Evolutionary conservation across 2,888 invertebrate species (phyloP).

Genomic region (Lasiommata megera): DNA sequence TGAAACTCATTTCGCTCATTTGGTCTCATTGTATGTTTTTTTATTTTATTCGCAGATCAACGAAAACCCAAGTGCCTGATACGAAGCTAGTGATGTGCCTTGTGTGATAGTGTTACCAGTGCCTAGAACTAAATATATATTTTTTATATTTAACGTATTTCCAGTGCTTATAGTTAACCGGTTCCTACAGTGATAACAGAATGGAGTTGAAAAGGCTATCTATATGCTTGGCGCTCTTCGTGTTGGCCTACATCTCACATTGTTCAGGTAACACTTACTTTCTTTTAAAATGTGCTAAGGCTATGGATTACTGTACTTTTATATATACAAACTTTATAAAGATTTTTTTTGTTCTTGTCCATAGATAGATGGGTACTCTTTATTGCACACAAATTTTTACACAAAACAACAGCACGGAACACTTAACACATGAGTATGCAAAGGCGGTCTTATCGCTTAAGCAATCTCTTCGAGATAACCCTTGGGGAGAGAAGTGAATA

Average conservation of each 20-base stretch:
- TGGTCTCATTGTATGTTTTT: conserved; percentile 18
- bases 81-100: conserved; percentile 63
- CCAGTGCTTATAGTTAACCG: conserved; percentile 21
- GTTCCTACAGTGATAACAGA: conserved; percentile 28
- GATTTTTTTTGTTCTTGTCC: no score
- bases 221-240: conserved; percentile 51
- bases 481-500: no score
- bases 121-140: conserved; percentile 40
- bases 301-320: no score
- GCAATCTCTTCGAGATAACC: no score
- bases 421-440: no score
- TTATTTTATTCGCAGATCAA: conserved; percentile 49
- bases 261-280: conserved; percentile 57
- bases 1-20: no score
- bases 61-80: conserved; percentile 57
- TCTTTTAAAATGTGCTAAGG: conserved; percentile 5
- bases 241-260: conserved; percentile 52
- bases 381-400: no score
- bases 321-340: no score
- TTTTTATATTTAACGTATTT: conserved; percentile 39
- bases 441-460: no score
- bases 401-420: no score
- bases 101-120: conserved; percentile 59
- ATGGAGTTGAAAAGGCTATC: conserved; percentile 64
- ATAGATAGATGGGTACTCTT: no score